phyloP scores from a whole-genome alignment of 2,797 vertebrate genomes.

The Aulostomus chinensis region DNA sequence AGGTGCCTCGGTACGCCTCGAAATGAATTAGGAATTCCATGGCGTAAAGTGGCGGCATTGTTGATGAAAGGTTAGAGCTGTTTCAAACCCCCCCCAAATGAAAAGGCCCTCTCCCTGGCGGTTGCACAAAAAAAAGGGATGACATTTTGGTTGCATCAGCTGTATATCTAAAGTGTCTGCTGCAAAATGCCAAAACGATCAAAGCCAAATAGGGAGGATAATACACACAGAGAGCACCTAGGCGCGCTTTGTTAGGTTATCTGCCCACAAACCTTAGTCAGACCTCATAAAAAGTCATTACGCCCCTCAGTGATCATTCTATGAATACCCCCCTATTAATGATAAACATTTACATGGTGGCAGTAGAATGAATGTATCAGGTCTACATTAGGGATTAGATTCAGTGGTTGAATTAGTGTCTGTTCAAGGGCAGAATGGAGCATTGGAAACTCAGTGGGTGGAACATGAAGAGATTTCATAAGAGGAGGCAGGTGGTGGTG shows the following conservation, averaged over 20 bases:
- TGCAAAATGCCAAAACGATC: constrained; percentile 74
- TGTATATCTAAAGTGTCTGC: constrained; percentile 74
- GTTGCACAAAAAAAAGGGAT: constrained; percentile 59
- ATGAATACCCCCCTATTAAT: constrained; percentile 58
- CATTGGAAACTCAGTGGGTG: constrained; percentile 70
- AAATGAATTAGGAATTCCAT: constrained; percentile 72
- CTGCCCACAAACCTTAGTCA: constrained; percentile 62
- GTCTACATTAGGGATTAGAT: constrained; percentile 67
- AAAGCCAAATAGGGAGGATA: constrained; percentile 70
- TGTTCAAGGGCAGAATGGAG: constrained; percentile 64
- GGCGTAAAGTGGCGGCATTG: constrained; percentile 71
- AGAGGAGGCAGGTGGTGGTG: constrained; percentile 77
- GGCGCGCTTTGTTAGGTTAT: constrained; percentile 62
- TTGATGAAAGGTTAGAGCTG: constrained; percentile 78
- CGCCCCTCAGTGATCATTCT: constrained; percentile 55
- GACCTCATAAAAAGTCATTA: constrained; percentile 68
- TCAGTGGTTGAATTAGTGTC: constrained; percentile 59
- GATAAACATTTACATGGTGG: constrained; percentile 69
- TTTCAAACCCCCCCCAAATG: constrained; percentile 66
- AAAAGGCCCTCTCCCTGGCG: constrained; percentile 72
- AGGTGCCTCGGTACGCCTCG: constrained; percentile 54
- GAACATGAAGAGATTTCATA: constrained; percentile 73
- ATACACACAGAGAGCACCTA: constrained; percentile 52
- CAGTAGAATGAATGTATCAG: constrained; percentile 60
- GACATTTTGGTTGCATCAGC: constrained; percentile 77